Base-by-base conservation (phyloP, 2,797 vertebrate species). In the Hipposideros larvatus region DNA sequence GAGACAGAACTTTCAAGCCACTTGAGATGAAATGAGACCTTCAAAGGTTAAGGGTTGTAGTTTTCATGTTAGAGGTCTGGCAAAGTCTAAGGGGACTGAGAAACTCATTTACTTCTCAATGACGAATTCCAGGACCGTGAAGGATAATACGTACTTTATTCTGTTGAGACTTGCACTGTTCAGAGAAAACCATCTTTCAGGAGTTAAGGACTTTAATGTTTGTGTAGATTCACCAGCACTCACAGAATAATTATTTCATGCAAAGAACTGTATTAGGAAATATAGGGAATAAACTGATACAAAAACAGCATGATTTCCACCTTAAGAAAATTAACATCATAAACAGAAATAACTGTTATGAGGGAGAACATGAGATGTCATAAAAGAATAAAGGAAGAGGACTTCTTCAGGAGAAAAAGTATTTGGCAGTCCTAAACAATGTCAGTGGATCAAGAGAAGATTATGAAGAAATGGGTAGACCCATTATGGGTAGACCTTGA, bases 1-100 rank as follows among this genome's bases (percentile, higher is more conserved):
- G 74, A 87, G 79, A 89, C 28, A 87, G 41, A 91, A 86, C 5
- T 34, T 95, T 93, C n/a, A 91, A 93, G 43, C 13, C 61, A 94
- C 84, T 93, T 71, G 73, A 94, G 68, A 75, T 87, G 5, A 75
- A 84, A 79, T 89, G n/a, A 91, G 41, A 85, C 74, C 83, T 90
- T 94, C 71, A 95, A 34, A 94, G 57, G 61, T 87, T 61, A 94
- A 78, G 34, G 0, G 4, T 68, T 74, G 24, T 41, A 34, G 74
- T 92, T 78, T 63, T 80, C 3, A 28, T 55, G 34, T 71, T 74
- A 51, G 28, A 89, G 11, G 2, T 43, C 34, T 91, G 59, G 48
- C 22, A 68, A 87, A 84, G 11, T 73, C 48, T 43, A 43, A 11
- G 7, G 18, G 43, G 80, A 74, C n/a, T 4, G 19, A 85, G 24